Percentiles rank a stretch among this genome's conserved stretches.
Evolutionary conservation across 1,140 invertebrate species (phyloP).

Genomic region (Drosophila burlai): DNA sequence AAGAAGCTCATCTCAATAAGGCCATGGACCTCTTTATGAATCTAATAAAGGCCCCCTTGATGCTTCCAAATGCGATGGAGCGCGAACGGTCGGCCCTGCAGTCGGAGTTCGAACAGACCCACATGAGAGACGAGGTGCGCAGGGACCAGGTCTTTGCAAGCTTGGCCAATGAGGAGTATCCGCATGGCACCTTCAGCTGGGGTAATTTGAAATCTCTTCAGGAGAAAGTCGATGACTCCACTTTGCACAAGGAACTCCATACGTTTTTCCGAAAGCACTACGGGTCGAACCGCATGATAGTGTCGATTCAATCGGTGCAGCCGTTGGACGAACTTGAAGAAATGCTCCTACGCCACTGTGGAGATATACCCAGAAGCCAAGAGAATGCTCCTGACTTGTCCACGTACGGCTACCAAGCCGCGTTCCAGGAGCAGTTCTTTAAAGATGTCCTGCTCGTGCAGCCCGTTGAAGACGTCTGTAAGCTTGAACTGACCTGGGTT

Average conservation of each 20-base stretch:
- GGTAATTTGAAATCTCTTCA: constrained; percentile 92
- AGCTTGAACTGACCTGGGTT: constrained; percentile 91
- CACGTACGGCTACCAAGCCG: constrained; percentile 81
- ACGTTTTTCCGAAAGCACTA: constrained; percentile 94
- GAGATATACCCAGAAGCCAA: constrained; percentile 88
- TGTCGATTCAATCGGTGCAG: constrained; percentile 92
- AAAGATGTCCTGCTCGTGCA: constrained; percentile 91
- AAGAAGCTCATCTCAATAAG: constrained; percentile 90
- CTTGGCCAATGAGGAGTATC: constrained; percentile 89
- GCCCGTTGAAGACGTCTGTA: constrained; percentile 89
- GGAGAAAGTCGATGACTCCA: constrained; percentile 88
- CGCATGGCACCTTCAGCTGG: constrained; percentile 93
- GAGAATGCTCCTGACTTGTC: constrained; percentile 87
- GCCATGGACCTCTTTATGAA: constrained; percentile 95
- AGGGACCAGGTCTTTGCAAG: constrained; percentile 90
- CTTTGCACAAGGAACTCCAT: constrained; percentile 89
- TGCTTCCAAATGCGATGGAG: constrained; percentile 93
- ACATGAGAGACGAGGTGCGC: constrained; percentile 69
- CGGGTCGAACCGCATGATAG: constrained; percentile 94
- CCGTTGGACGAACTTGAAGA: constrained; percentile 90
- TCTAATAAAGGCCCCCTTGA: constrained; percentile 95
- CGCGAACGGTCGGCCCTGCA: constrained; percentile 96
- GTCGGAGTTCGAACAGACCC: constrained; percentile 87
- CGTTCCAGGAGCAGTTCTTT: constrained; percentile 89
- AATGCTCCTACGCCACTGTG: constrained; percentile 88